A percentile compares a stretch with the other conserved stretches of the same genome.
phyloP scores from a whole-genome alignment of 2,113 vertebrate species.

The Galbula dea region DNA sequence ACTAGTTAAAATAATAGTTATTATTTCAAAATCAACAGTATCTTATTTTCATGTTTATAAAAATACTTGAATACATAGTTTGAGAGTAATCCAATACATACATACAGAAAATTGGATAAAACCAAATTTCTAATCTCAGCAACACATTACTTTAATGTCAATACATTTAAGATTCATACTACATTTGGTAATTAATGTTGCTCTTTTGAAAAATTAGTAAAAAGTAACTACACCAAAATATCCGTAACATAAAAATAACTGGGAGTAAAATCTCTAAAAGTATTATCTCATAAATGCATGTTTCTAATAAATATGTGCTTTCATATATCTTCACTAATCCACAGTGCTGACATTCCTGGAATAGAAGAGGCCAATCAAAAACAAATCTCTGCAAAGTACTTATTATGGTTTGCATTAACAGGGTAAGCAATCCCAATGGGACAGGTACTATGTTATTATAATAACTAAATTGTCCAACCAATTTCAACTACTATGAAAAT shows the following conservation, averaged over 20 bases:
- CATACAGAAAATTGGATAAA: not conserved
- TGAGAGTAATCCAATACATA: not conserved
- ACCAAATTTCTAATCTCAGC: not conserved
- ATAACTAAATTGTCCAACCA: not conserved
- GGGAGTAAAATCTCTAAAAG: not conserved
- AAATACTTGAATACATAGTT: not conserved
- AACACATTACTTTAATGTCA: not conserved
- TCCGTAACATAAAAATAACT: not conserved
- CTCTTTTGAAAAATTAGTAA: not conserved
- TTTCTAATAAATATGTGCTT: slow-evolving; percentile 28
- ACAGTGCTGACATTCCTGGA: not conserved
- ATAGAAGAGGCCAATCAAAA: not conserved
- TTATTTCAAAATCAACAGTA: not conserved
- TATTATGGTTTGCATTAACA: not conserved
- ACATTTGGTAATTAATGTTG: not conserved
- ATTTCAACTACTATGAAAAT: not conserved
- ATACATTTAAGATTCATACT: not conserved
- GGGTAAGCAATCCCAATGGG: not conserved
- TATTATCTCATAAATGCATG: not conserved
- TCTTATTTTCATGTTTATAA: not conserved
- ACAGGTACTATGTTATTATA: not conserved
- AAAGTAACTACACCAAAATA: not conserved
- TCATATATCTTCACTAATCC: not conserved
- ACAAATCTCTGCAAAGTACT: not conserved
- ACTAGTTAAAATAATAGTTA: not conserved